Conservation (phyloP, 2,113 vertebrate genomes). For the Ctenomys sociabilis region DNA sequence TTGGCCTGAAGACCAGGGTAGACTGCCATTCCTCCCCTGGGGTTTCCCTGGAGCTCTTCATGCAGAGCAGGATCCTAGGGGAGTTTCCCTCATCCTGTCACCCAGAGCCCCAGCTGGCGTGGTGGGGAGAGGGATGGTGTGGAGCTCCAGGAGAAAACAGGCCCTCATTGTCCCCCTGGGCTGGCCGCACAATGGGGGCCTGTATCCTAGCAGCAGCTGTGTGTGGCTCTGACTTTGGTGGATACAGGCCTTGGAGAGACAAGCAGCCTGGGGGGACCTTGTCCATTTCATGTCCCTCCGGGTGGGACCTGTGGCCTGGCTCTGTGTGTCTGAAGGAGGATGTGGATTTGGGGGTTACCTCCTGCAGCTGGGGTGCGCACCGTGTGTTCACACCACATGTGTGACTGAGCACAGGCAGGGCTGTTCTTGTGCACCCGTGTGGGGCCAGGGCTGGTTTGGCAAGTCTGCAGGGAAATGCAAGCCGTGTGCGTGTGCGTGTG, state of each 20-base stretch:
- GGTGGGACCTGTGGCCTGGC: neutral
- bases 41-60: neutral
- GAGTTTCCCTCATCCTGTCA: slow-evolving; percentile 29
- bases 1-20: neutral
- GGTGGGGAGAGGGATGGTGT: neutral
- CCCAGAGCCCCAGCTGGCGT: neutral
- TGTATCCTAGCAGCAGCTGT: slow-evolving; percentile 74
- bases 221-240: slow-evolving; percentile 43
- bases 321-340: neutral
- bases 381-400: rapidly evolving
- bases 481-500: too few relatives aligned
- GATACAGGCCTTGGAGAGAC: slow-evolving; percentile 60
- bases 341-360: neutral
- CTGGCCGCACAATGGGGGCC: slow-evolving; percentile 64
- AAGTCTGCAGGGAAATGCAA: neutral
- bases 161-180: slow-evolving; percentile 65
- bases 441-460: neutral
- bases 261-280: slow-evolving; percentile 16
- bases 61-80: neutral
- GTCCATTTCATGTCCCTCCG: neutral
- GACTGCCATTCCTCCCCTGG: neutral
- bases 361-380: neutral
- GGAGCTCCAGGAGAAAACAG: slow-evolving; percentile 46
- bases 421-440: neutral
- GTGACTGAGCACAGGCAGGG: neutral